A percentile compares a stretch with the other conserved stretches of the same genome.
phyloP scores from a whole-genome alignment of 2,888 invertebrate species.

The Margaritifera margaritifera region DNA sequence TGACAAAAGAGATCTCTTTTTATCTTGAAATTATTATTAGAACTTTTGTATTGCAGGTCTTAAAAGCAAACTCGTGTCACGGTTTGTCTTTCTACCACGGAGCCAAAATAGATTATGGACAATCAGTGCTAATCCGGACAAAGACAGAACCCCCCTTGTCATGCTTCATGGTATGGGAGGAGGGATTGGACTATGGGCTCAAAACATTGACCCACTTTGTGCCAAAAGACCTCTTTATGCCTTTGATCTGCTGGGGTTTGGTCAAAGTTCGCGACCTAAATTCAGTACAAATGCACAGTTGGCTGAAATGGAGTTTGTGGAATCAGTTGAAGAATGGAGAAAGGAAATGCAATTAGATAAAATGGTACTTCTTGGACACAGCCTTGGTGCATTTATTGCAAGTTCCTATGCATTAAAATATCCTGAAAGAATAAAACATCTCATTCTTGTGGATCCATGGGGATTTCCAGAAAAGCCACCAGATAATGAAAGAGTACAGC shows the following conservation, averaged over 20 bases:
- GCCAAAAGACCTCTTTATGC: conserved; percentile 87
- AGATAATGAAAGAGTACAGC: conserved; percentile 22
- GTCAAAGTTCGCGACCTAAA: conserved; percentile 90
- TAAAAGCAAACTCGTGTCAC: conserved; percentile 39
- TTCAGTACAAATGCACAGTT: conserved; percentile 86
- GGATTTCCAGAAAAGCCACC: conserved; percentile 74
- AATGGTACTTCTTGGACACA: conserved; percentile 93
- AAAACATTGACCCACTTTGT: conserved; percentile 90
- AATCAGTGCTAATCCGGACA: conserved; percentile 40
- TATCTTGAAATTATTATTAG: too few species aligned
- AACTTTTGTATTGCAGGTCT: conserved; percentile 36
- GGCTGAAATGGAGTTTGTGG: conserved; percentile 91
- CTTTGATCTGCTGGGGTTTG: conserved; percentile 87
- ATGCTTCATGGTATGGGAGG: conserved; percentile 95
- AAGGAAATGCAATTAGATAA: conserved; percentile 88
- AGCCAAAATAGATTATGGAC: conserved; percentile 49
- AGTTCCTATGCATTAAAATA: conserved; percentile 73
- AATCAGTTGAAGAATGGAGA: conserved; percentile 95
- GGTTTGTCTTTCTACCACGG: conserved; percentile 43
- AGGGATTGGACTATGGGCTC: conserved; percentile 94
- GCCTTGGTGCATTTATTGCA: conserved; percentile 81
- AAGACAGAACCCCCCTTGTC: conserved; percentile 80
- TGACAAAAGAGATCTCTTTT: too few species aligned
- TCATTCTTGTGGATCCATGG: conserved; percentile 96
- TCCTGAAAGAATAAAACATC: conserved; percentile 92